phyloP scores from a whole-genome alignment of 2,888 invertebrate species.

The Anticlea derivata region DNA sequence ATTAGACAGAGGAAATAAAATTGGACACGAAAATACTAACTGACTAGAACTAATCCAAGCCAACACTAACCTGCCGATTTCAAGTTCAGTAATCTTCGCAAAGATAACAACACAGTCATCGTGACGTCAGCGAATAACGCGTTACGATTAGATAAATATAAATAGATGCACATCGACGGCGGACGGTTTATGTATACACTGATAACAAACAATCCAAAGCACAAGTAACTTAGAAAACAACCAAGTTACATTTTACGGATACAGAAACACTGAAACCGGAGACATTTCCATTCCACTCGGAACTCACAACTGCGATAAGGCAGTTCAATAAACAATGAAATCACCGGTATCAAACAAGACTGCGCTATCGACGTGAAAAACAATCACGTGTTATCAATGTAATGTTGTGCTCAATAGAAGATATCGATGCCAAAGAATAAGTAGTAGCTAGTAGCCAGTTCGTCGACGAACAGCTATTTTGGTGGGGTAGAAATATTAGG shows the following conservation, averaged over 20 bases:
- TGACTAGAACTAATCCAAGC: neutral
- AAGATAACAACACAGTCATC: slow-evolving; percentile 48
- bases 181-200: slow-evolving; percentile 2
- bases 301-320: slow-evolving; percentile 12
- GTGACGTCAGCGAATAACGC: slow-evolving; percentile 33
- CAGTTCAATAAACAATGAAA: slow-evolving; percentile 9
- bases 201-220: neutral
- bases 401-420: neutral
- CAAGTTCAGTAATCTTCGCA: slow-evolving; percentile 48
- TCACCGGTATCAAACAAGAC: slow-evolving; percentile 2
- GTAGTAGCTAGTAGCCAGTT: neutral
- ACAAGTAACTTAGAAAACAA: neutral
- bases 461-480: slow-evolving; percentile 18
- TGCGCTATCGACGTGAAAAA: slow-evolving; percentile 5
- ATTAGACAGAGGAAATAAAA: too few species aligned
- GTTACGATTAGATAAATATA: slow-evolving; percentile 15
- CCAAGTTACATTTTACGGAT: slow-evolving; percentile 1
- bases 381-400: slow-evolving; percentile 1
- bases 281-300: slow-evolving; percentile 8
- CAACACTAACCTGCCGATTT: slow-evolving; percentile 59
- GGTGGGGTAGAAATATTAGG: slow-evolving; percentile 14
- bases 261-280: neutral
- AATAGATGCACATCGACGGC: slow-evolving; percentile 8
- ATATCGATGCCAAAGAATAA: neutral
- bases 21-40: neutral